phyloP scores from a whole-genome alignment of 2,888 invertebrate genomes.

The Tholera decimalis region DNA sequence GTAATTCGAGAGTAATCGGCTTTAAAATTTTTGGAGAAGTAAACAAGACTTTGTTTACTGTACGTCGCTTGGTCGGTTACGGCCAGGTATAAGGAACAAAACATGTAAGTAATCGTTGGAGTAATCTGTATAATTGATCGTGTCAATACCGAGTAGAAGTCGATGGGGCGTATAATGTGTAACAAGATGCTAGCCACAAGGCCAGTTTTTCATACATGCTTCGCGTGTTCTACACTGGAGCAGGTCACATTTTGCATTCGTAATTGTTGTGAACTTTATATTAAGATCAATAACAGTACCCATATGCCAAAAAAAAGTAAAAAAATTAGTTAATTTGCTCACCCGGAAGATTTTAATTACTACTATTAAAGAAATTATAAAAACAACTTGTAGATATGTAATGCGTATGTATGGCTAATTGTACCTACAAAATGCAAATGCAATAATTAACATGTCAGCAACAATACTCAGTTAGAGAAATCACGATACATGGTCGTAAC shows the following conservation, averaged over 20 bases:
- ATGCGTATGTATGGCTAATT: conserved; percentile 21
- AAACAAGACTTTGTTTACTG: too few relatives aligned
- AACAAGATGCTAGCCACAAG: conserved; percentile 64
- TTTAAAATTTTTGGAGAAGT: conserved; percentile 17
- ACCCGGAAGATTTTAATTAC: conserved; percentile 42
- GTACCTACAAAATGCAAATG: conserved; percentile 43
- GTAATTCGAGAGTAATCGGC: conserved; percentile 32
- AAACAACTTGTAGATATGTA: conserved; percentile 25
- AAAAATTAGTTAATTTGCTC: conserved; percentile 27
- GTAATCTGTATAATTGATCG: conserved; percentile 63
- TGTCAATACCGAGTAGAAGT: conserved; percentile 65
- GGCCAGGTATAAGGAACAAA: conserved; percentile 29
- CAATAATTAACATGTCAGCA: conserved; percentile 56
- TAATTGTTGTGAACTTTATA: conserved; percentile 46
- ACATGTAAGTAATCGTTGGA: conserved; percentile 40
- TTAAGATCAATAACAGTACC: conserved; percentile 40
- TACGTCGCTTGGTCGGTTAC: conserved; percentile 19
- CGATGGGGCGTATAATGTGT: conserved; percentile 66
- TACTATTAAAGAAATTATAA: conserved; percentile 11
- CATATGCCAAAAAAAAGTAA: conserved; percentile 20
- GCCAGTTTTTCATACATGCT: conserved; percentile 65
- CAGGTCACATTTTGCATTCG: conserved; percentile 56
- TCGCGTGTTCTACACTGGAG: conserved; percentile 59
- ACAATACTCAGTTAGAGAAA: conserved; percentile 55
- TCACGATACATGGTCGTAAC: conserved; percentile 45